These are phyloP conservation scores for Laupala kohalensis DNA, from an alignment of 1,140 invertebrate genomes.

Conservation along the genomic window DNA sequence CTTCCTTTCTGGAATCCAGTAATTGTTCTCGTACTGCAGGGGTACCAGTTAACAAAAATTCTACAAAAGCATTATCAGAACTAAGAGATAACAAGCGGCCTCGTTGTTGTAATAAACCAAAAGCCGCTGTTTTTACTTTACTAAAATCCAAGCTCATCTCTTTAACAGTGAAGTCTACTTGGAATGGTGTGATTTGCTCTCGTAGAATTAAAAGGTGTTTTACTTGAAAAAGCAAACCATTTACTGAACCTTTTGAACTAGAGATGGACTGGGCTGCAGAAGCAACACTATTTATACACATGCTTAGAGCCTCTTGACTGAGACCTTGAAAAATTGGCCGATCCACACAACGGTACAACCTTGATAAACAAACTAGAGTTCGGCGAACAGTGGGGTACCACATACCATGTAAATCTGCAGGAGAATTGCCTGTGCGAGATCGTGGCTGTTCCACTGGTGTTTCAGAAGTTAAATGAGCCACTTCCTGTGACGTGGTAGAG, in stretches of 20 bases:
- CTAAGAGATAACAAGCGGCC: slow-evolving; percentile 75
- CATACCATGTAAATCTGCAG: slow-evolving; percentile 96
- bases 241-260: slow-evolving; percentile 65
- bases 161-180: slow-evolving; percentile 87
- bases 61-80: slow-evolving; percentile 80
- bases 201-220: slow-evolving; percentile 93
- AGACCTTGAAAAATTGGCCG: slow-evolving; percentile 89
- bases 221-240: slow-evolving; percentile 91
- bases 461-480: slow-evolving; percentile 39
- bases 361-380: slow-evolving; percentile 86
- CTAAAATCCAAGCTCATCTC: slow-evolving; percentile 88
- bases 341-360: slow-evolving; percentile 90
- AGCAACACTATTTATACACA: slow-evolving; percentile 82
- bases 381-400: slow-evolving; percentile 97
- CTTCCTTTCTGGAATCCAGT: slow-evolving; percentile 87
- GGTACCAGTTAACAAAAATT: slow-evolving; percentile 81
- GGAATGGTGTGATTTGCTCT: slow-evolving; percentile 97
- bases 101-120: slow-evolving; percentile 72
- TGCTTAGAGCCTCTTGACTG: slow-evolving; percentile 85
- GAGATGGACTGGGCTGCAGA: slow-evolving; percentile 59
- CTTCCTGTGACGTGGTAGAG: slow-evolving; percentile 49
- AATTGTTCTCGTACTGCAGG: slow-evolving; percentile 84
- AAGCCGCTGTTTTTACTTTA: slow-evolving; percentile 73
- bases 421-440: slow-evolving; percentile 40
- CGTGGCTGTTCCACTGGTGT: slow-evolving; percentile 17